Evolutionary conservation across 2,888 invertebrate genomes (phyloP), one percentile per base, ranked within the genome.

Genomic region (Pelosia muscerda): DNA sequence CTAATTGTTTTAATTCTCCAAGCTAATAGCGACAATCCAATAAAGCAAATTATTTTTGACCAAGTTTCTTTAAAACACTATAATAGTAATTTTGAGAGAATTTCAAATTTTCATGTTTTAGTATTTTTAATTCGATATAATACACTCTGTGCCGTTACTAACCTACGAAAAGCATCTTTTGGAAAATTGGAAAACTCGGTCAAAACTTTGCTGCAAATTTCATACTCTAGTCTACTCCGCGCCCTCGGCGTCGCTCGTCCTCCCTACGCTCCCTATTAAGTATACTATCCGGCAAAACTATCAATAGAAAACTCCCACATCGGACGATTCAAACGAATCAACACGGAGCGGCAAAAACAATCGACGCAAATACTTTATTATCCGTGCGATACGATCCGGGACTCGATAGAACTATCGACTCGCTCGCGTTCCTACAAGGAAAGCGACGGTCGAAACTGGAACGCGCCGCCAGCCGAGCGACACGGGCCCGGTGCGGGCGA

Each of bases 361-460:
- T 81, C 77, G 81, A 80, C 80, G 66, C 58, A 74, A 70, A 66
- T 77, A 69, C 31, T 58, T 67, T 71, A 67, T 71, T 71, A 71
- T 65, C 66, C 55, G 64, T 23, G 63, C 72, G 81, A 80, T 80
- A 78, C 77, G 80, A 73, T 60, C 62, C 26, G 62, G n/a, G 25
- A 31, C 26, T 63, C 56, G n/a, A 31, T 63, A 63, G 10, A 9
- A 56, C 25, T 5, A 25, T 26, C n/a, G 13, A 5, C 26, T 9
- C 60, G 60, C 13, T 25, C 15, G 10, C 15, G 15, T 63, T 42
- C 22, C 62, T n/a, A 56, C 15, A 42, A 57, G 26, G n/a, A n/a
- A 38, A n/a, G 31, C n/a, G 10, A 9, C 31, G 19, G 26, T 53
- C n/a, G 25, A 49, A 25, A 6, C 0, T 2, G 25, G 49, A 63